Percentiles rank a stretch among this genome's conserved stretches.
phyloP scores from a whole-genome alignment of 2,797 vertebrate species.

The Myiothlypis chrysogaster region DNA sequence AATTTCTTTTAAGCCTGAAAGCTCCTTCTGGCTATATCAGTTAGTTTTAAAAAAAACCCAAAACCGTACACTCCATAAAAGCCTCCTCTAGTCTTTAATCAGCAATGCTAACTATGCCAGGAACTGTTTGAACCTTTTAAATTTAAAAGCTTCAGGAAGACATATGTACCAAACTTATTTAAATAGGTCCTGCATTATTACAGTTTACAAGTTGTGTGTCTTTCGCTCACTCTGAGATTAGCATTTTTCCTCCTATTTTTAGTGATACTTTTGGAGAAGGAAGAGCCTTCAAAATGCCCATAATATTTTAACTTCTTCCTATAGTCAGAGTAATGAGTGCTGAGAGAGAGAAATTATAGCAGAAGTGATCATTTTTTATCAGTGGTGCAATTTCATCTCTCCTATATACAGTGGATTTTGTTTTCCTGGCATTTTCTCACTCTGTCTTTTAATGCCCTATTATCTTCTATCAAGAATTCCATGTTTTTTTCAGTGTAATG shows the following conservation, averaged over 20 bases:
- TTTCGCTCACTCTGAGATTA: background rate
- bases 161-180: background rate
- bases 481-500: background rate
- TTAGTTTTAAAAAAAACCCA: background rate
- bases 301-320: background rate
- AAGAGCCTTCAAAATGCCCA: background rate
- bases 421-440: background rate
- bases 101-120: background rate
- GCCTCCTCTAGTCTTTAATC: background rate
- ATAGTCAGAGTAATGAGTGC: background rate
- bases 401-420: background rate
- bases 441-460: background rate
- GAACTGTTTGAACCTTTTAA: background rate
- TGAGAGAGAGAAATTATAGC: background rate
- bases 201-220: background rate
- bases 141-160: background rate
- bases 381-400: background rate
- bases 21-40: background rate
- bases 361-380: conserved; percentile 7
- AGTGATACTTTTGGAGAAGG: background rate
- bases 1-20: background rate
- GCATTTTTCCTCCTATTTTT: background rate
- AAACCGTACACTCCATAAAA: background rate
- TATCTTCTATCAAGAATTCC: background rate
- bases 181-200: background rate